phyloP scores from a whole-genome alignment of 2,113 vertebrate genomes.

The Lathamus discolor region DNA sequence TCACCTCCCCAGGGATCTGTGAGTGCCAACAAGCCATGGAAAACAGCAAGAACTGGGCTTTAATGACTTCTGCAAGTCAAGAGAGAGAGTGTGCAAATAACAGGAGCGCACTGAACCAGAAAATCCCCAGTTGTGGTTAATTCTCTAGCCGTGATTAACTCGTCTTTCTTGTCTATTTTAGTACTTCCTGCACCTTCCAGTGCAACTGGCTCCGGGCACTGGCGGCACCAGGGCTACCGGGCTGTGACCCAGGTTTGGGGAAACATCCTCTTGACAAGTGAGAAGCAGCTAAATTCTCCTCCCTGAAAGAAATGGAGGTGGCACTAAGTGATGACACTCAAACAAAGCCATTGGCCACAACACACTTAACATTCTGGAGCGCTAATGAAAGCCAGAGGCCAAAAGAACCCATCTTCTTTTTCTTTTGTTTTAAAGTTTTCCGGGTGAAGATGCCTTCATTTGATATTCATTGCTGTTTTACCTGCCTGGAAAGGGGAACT shows the following conservation, averaged over 20 bases:
- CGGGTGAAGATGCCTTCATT: constrained; percentile 25
- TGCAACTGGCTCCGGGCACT: neutral
- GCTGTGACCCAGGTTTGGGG: accelerated
- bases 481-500: neutral
- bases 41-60: neutral
- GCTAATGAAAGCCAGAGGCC: neutral
- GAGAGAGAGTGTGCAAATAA: neutral
- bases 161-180: neutral
- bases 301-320: accelerated
- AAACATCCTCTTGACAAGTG: neutral
- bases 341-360: neutral
- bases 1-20: neutral
- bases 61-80: neutral
- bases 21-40: neutral
- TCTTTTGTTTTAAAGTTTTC: neutral
- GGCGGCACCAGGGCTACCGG: accelerated
- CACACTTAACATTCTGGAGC: neutral
- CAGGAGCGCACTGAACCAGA: neutral
- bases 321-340: neutral
- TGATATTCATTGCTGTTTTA: neutral
- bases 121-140: constrained; percentile 2
- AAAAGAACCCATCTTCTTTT: neutral
- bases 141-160: constrained; percentile 3
- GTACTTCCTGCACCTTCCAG: neutral
- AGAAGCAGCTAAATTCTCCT: neutral